Evolutionary conservation across 2,888 invertebrate species (phyloP), one percentile per base, ranked within the genome.

Genomic region (Cerastis rubricosa): DNA sequence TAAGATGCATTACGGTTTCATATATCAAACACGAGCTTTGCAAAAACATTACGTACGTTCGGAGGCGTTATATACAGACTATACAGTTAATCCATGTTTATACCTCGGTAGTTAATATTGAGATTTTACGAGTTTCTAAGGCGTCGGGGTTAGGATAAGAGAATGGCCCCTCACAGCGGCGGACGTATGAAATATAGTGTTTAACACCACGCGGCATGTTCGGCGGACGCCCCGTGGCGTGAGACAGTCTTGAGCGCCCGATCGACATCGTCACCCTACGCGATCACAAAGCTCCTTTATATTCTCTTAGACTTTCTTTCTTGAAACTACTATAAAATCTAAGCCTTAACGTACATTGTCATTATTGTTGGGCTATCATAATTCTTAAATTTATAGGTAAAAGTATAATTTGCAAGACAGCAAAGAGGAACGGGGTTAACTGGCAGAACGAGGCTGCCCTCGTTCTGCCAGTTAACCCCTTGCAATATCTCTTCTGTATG

Each of bases 161-260:
- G 94, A 94, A 92, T 92, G 93, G 91, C 90, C 93, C 93, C 90
- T 90, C 92, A 89, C 94, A 90, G 95, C 91, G 94, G 93, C 91
- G 87, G 85, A 90, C 89, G 89, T 89, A 94, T 96, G 96, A 96
- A 94, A 94, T 96, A 96, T 96, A 90, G 94, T 93, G 94, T 94
- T 96, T 96, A 95, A 96, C 96, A 95, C 96, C 94, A 92, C 91
- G 89, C 90, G 90, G 93, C 96, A 91, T 96, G 96, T 96, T 88
- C 89, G 85, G 59, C 77, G 80, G 93, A 81, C 91, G 85, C 91
- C 95, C 95, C 92, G 95, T 86, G 78, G 95, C 76, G 87, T 40
- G 83, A 77, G 83, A 85, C 82, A 63, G 80, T 84, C 88, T 77
- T 43, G 81, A 70, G 78, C 63, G 80, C 85, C 83, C 83, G 87